Evolutionary conservation across 2,888 invertebrate genomes (phyloP).

Genomic region (Phlogophora meticulosa): DNA sequence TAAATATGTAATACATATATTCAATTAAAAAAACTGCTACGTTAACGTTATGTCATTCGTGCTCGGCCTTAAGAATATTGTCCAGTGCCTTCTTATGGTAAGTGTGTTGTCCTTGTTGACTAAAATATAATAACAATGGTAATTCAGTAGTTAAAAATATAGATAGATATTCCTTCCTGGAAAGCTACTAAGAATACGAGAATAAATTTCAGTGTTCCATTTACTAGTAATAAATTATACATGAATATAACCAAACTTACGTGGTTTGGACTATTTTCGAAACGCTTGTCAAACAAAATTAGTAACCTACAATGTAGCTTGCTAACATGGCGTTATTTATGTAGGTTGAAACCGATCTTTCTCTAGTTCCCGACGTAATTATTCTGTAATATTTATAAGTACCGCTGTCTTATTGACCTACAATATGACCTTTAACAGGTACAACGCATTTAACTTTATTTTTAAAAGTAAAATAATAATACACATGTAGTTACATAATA

Average conservation of each 20-base stretch:
- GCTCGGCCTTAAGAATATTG: no score
- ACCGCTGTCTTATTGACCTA: neutral
- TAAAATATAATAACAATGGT: neutral
- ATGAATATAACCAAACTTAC: neutral
- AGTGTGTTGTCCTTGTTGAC: neutral
- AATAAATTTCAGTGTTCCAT: neutral
- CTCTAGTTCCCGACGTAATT: neutral
- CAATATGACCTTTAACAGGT: neutral
- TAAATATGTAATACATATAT: no score
- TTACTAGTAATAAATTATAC: neutral
- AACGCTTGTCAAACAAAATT: constrained; percentile 17
- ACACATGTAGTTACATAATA: neutral
- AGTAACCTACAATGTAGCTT: neutral
- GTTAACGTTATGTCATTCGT: no score
- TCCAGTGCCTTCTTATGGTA: no score
- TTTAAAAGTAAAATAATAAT: neutral
- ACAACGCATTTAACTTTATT: neutral
- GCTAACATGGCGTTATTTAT: neutral
- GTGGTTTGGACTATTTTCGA: constrained; percentile 19
- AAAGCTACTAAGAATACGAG: neutral
- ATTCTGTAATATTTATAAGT: neutral
- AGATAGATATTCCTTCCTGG: neutral
- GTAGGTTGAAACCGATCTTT: neutral
- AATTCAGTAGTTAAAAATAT: neutral
- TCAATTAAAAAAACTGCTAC: no score